Evolutionary conservation across 2,888 invertebrate species (phyloP), one percentile per base, ranked within the genome.

Genomic region (Ichneumoninae sp.): DNA sequence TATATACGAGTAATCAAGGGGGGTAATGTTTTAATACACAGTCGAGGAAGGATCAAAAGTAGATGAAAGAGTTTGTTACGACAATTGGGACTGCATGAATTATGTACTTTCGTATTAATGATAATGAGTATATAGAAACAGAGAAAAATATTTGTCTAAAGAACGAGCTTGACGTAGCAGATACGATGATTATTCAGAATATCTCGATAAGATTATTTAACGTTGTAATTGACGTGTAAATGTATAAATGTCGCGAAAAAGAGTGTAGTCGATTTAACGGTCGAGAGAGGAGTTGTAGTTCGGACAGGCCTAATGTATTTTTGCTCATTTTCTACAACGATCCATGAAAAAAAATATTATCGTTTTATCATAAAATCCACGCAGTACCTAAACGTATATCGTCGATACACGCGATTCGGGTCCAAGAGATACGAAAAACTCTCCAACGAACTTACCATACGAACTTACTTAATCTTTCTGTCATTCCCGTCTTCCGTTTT

Each of bases 241-340:
- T 86, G 88, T 88, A 85, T 89, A 86, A 85, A 86, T 89, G 88
- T 89, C 86, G 26, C 22, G 62, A 22, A 50, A 57, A 66, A 19
- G 36, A n/a, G 33, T 65, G 71, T 83, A 69, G 66, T 76, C 70
- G 79, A n/a, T 82, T 44, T 52, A 71, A 84, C 40, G 57, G 70
- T 69, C 65, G 65, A 83, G 71, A 52, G 22, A 54, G 70, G 60
- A 75, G 74, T 16, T 16, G 26, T 30, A 71, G 26, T 57, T 66
- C 66, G 66, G 3, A 76, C 71, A 80, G 88, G 89, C 89, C 89
- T 89, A 89, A 84, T 54, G 50, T 75, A 83, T 75, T 86, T 83
- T 81, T 79, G 80, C 86, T 81, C 57, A 86, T 85, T 86, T 86
- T 87, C 80, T 82, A 87, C 88, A 86, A 88, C 86, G 86, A 89